Evolutionary conservation across 92 coral and sea anemone genomes (phyloP).

Genomic region (Bergia puertoricense): DNA sequence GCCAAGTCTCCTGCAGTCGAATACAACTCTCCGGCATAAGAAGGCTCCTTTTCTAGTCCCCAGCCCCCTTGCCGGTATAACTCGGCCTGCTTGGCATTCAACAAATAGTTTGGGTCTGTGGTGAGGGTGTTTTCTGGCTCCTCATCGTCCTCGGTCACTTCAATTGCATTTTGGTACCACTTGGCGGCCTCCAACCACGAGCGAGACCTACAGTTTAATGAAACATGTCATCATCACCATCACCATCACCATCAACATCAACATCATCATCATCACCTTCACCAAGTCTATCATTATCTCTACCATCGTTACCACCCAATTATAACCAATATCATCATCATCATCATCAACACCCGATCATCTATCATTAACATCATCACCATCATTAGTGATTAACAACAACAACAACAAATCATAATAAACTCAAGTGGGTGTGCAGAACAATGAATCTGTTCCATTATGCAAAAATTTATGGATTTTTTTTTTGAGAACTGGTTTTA

Average conservation of each 20-base stretch:
- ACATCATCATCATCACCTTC: neutral
- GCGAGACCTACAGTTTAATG: constrained; percentile 46
- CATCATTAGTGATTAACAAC: too few relatives aligned
- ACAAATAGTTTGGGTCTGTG: constrained; percentile 78
- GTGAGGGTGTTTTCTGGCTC: constrained; percentile 72
- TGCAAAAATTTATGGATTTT: too few relatives aligned
- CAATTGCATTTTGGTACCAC: constrained; percentile 87
- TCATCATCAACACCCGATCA: neutral
- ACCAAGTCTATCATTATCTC: neutral
- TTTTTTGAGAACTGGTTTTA: too few relatives aligned
- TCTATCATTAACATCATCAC: neutral
- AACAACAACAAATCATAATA: too few relatives aligned
- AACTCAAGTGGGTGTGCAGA: too few relatives aligned
- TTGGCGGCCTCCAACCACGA: constrained; percentile 82
- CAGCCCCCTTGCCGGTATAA: constrained; percentile 87
- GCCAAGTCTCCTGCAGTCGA: constrained; percentile 93
- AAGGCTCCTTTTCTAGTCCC: constrained; percentile 92
- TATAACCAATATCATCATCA: neutral
- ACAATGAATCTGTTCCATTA: too few relatives aligned
- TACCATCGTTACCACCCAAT: neutral
- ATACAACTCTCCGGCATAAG: constrained; percentile 86
- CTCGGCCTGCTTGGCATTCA: constrained; percentile 79
- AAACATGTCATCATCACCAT: neutral
- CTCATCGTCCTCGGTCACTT: constrained; percentile 76
- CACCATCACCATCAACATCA: neutral